These are phyloP conservation scores for Aurelia sp. DNA, from an alignment of 30 jellyfish, hydroid and myxozoan species.

Conservation along the genomic window DNA sequence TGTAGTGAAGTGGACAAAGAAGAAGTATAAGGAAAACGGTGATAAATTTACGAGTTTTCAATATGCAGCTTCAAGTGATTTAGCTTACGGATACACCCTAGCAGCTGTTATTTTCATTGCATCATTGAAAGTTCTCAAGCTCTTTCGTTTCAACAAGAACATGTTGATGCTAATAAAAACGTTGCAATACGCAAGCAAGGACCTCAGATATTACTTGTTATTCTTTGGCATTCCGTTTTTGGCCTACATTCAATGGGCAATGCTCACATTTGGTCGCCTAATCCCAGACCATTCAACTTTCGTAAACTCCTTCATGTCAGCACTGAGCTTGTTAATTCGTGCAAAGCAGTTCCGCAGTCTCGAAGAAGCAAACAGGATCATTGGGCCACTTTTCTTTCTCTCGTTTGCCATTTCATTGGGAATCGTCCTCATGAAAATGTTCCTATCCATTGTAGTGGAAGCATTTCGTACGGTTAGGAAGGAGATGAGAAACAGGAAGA, in stretches of 20 bases:
- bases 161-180: slow-evolving; percentile 66
- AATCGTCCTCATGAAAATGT: slow-evolving; percentile 70
- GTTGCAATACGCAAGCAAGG: slow-evolving; percentile 38
- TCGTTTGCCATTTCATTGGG: slow-evolving; percentile 47
- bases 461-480: slow-evolving; percentile 69
- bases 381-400: slow-evolving; percentile 78
- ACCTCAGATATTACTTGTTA: slow-evolving; percentile 16
- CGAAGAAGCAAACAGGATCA: slow-evolving; percentile 35
- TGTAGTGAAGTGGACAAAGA: slow-evolving; percentile 68
- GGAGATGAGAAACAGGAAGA: slow-evolving; percentile 35
- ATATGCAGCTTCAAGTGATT: slow-evolving; percentile 81
- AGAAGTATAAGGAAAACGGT: slow-evolving; percentile 40
- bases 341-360: slow-evolving; percentile 16
- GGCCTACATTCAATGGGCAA: slow-evolving; percentile 62
- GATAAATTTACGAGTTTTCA: slow-evolving; percentile 62
- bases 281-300: slow-evolving; percentile 46
- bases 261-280: slow-evolving; percentile 50
- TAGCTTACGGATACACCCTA: slow-evolving; percentile 55
- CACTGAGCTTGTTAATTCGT: slow-evolving; percentile 77
- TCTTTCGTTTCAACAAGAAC: slow-evolving; percentile 74
- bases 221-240: slow-evolving; percentile 38
- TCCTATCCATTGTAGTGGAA: slow-evolving; percentile 66
- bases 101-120: slow-evolving; percentile 70
- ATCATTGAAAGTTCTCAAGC: slow-evolving; percentile 60
- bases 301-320: slow-evolving; percentile 45